phyloP scores from a whole-genome alignment of 2,888 invertebrate species.

The Drosophila demipolita region DNA sequence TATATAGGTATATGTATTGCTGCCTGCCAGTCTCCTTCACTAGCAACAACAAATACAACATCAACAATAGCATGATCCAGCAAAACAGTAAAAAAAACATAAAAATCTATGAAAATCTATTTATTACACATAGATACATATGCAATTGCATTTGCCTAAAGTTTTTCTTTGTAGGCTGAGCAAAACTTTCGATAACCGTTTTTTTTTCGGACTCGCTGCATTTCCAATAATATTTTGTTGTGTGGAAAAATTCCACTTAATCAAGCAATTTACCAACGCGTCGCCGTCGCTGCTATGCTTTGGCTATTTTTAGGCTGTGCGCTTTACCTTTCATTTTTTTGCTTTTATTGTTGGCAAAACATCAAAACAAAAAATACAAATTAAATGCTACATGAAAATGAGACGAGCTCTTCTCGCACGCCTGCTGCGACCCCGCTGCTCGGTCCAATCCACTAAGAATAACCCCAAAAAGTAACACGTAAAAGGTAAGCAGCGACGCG shows the following conservation, averaged over 20 bases:
- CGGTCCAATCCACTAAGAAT: conserved; percentile 56
- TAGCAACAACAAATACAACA: conserved; percentile 26
- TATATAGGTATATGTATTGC: conserved; percentile 30
- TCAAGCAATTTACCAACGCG: conserved; percentile 76
- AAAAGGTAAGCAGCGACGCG: conserved; percentile 64
- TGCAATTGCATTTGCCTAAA: conserved; percentile 21
- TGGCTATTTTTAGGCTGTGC: conserved; percentile 69
- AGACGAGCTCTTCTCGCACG: conserved; percentile 42
- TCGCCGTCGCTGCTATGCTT: conserved; percentile 46
- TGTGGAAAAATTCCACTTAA: conserved; percentile 74
- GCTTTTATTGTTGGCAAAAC: conserved; percentile 66
- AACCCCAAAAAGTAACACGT: conserved; percentile 74
- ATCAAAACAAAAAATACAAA: conserved; percentile 52
- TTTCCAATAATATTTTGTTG: conserved; percentile 32
- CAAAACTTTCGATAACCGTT: conserved; percentile 30
- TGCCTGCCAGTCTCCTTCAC: conserved; percentile 33
- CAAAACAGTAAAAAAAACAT: conserved; percentile 38
- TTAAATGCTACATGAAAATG: conserved; percentile 73
- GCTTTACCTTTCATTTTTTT: conserved; percentile 67
- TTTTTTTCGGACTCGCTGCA: conserved; percentile 39
- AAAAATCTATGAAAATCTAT: conserved; percentile 69
- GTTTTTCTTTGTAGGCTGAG: conserved; percentile 10
- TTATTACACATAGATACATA: conserved; percentile 44
- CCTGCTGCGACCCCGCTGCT: conserved; percentile 20
- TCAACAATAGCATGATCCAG: conserved; percentile 35